phyloP scores from a whole-genome alignment of 2,797 vertebrate genomes.

The Poecilia gillii region DNA sequence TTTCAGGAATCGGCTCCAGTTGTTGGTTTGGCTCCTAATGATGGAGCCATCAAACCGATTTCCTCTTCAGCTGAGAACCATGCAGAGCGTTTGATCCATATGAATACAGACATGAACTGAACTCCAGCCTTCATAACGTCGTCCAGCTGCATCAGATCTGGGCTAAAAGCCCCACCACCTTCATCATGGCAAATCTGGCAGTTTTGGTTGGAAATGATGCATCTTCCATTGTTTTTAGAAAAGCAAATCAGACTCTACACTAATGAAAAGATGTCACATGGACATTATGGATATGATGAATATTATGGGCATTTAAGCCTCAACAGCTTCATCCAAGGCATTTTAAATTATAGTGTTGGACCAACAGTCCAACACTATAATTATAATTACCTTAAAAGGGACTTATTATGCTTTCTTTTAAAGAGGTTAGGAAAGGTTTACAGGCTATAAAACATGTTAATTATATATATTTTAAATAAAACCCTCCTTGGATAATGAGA shows the following conservation, averaged over 20 bases:
- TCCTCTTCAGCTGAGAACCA: background rate
- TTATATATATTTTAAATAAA: no score
- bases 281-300: no score
- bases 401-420: background rate
- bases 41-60: slow-evolving; percentile 14
- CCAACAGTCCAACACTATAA: background rate
- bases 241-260: background rate
- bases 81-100: background rate
- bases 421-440: background rate
- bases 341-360: background rate
- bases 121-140: background rate
- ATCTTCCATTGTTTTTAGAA: background rate
- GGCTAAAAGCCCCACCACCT: background rate
- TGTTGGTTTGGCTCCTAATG: slow-evolving; percentile 18
- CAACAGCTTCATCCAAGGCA: background rate
- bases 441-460: no score
- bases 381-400: background rate
- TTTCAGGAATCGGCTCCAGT: slow-evolving; percentile 34
- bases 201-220: background rate
- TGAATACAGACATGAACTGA: no score
- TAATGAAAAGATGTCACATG: no score
- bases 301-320: background rate
- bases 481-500: no score
- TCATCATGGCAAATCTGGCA: background rate
- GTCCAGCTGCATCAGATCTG: background rate